Conservation (phyloP, 2,797 vertebrate species). For the Hemibagrus guttatus region DNA sequence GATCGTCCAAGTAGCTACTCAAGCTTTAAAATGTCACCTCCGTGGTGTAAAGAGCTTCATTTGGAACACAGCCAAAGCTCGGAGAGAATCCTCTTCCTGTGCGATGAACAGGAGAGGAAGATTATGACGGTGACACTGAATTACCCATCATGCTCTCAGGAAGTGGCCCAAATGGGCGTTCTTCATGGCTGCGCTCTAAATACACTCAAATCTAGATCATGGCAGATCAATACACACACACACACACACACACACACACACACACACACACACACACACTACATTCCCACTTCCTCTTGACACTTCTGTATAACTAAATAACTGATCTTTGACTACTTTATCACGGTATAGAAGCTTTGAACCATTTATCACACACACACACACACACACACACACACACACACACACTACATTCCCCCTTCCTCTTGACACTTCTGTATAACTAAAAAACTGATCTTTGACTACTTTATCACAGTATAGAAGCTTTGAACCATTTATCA, state of each 20-base stretch:
- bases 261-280: conserved; percentile 11
- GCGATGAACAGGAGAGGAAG: neutral
- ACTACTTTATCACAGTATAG: too few relatives aligned
- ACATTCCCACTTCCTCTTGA: neutral
- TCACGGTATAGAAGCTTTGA: neutral
- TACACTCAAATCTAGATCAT: conserved; percentile 58
- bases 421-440: too few relatives aligned
- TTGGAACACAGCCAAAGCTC: neutral
- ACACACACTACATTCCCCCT: too few relatives aligned
- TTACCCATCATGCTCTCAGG: conserved; percentile 45
- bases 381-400: neutral
- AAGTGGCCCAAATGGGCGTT: conserved; percentile 46
- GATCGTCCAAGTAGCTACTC: neutral
- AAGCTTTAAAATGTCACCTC: neutral
- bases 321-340: neutral
- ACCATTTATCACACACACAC: neutral
- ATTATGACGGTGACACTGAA: neutral
- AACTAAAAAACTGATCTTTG: too few relatives aligned
- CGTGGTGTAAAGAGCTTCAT: neutral
- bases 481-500: too few relatives aligned
- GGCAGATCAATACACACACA: conserved; percentile 19
- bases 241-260: conserved; percentile 8
- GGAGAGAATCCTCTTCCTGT: neutral
- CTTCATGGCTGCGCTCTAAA: conserved; percentile 52
- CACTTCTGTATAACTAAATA: neutral